Evolutionary conservation across 2,113 vertebrate species (phyloP).

Genomic region (Coregonus clupeaformis): DNA sequence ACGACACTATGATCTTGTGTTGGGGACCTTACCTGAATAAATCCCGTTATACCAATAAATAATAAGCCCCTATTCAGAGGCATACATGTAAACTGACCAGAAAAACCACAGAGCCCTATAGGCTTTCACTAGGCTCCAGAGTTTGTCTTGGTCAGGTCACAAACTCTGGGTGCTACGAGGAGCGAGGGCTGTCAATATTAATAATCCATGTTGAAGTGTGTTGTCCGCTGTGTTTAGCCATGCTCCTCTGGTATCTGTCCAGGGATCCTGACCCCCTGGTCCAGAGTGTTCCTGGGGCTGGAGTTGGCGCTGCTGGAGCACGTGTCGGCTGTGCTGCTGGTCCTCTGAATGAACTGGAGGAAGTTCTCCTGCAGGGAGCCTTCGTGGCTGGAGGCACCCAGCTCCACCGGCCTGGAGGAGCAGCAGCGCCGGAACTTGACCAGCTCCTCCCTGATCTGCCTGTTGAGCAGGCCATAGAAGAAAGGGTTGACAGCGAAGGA

Average conservation of each 20-base stretch:
- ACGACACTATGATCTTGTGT: slow-evolving; percentile 12
- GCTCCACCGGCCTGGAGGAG: slow-evolving; percentile 53
- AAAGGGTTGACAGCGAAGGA: slow-evolving; percentile 92
- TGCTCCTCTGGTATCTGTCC: slow-evolving; percentile 77
- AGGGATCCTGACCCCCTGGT: slow-evolving; percentile 70
- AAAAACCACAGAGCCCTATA: no score
- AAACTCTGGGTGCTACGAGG: no score
- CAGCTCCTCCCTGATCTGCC: slow-evolving; percentile 87
- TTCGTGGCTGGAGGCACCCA: slow-evolving; percentile 78
- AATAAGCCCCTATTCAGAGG: background rate
- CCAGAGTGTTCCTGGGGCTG: slow-evolving; percentile 70
- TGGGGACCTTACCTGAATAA: slow-evolving; percentile 1
- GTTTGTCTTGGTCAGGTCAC: no score
- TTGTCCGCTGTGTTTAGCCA: slow-evolving; percentile 42
- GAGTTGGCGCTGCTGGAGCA: slow-evolving; percentile 63
- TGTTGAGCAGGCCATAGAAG: slow-evolving; percentile 88
- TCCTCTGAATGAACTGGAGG: slow-evolving; percentile 84
- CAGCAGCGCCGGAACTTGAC: slow-evolving; percentile 81
- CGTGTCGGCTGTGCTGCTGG: slow-evolving; percentile 70
- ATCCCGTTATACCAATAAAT: slow-evolving; percentile 8
- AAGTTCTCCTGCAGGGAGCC: slow-evolving; percentile 84
- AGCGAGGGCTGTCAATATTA: background rate
- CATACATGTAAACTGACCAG: background rate
- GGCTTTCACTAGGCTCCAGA: no score
- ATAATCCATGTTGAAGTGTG: background rate